These are phyloP conservation scores for Microctenopoma lineatum DNA, from an alignment of 2,797 vertebrate species.

Conservation along the genomic window DNA sequence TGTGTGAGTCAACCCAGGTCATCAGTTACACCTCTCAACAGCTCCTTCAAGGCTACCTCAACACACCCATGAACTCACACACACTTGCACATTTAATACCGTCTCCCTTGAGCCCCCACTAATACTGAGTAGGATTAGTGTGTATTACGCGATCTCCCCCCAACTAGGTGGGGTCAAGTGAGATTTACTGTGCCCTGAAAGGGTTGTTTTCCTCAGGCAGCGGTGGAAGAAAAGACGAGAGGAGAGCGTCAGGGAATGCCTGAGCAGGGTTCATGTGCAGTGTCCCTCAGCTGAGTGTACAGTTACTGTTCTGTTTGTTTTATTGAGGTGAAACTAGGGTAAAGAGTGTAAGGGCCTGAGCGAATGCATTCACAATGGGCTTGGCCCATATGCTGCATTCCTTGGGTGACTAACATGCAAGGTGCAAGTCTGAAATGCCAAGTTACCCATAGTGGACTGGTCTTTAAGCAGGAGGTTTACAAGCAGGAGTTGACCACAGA, in stretches of 20 bases:
- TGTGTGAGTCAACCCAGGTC: constrained; percentile 59
- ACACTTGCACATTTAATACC: constrained; percentile 49
- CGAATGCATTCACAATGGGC: constrained; percentile 14
- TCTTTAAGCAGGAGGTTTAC: background rate
- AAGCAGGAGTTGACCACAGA: background rate
- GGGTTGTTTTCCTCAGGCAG: constrained; percentile 49
- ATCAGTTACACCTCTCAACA: constrained; percentile 52
- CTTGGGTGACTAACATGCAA: constrained; percentile 1
- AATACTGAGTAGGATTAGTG: constrained; percentile 58
- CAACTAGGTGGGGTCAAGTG: constrained; percentile 43
- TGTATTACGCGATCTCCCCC: constrained; percentile 56
- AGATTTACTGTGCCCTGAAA: constrained; percentile 56
- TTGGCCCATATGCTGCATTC: constrained; percentile 3
- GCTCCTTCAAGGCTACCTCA: constrained; percentile 43
- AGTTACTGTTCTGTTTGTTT: constrained; percentile 35
- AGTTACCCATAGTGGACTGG: background rate
- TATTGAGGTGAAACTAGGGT: constrained; percentile 31
- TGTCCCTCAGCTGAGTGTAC: constrained; percentile 3
- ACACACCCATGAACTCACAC: background rate
- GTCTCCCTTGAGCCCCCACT: constrained; percentile 40
- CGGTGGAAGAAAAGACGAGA: background rate
- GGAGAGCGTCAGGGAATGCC: constrained; percentile 19
- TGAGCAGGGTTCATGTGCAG: constrained; percentile 18
- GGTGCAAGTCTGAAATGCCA: background rate
- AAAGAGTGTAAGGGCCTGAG: constrained; percentile 5